Conservation (phyloP, 2,797 vertebrate species). For the Gadopsis marmoratus region DNA sequence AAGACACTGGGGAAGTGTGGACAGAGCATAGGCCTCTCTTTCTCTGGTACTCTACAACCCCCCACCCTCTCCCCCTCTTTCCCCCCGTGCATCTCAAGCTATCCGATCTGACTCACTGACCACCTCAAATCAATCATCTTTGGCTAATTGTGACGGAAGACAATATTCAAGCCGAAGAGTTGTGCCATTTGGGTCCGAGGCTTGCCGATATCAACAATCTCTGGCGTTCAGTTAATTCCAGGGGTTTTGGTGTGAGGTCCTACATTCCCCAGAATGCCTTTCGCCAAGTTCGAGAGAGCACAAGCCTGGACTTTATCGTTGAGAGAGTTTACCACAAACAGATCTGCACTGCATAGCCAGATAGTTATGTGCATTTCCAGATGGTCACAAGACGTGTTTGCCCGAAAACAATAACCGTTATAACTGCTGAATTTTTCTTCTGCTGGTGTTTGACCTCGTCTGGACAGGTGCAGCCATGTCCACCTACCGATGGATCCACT, state of each 20-base stretch:
- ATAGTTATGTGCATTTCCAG: not conserved
- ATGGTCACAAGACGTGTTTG: not conserved
- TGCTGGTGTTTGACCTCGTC: not conserved
- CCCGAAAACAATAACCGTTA: not conserved
- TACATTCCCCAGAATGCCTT: conserved; percentile 38
- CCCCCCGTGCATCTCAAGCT: conserved; percentile 17
- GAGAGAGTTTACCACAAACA: conserved; percentile 1
- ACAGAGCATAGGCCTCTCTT: conserved; percentile 54
- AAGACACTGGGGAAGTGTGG: conserved; percentile 52
- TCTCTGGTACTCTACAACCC: not conserved
- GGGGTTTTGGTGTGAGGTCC: not conserved
- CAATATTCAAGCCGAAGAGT: not conserved
- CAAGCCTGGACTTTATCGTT: not conserved
- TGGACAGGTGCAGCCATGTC: not conserved
- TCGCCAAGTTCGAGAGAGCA: not conserved
- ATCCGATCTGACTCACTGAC: conserved; percentile 17
- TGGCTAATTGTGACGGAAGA: conserved; percentile 13
- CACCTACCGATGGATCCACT: conserved; percentile 16
- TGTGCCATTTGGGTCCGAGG: not conserved
- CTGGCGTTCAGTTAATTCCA: not conserved
- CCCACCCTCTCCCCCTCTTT: conserved; percentile 16
- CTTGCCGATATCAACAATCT: not conserved
- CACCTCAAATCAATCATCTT: conserved; percentile 18
- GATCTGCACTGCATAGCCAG: not conserved
- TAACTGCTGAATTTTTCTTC: not conserved